Base-by-base conservation (phyloP, 2,113 vertebrate species). In the Cynoglossus semilaevis region DNA sequence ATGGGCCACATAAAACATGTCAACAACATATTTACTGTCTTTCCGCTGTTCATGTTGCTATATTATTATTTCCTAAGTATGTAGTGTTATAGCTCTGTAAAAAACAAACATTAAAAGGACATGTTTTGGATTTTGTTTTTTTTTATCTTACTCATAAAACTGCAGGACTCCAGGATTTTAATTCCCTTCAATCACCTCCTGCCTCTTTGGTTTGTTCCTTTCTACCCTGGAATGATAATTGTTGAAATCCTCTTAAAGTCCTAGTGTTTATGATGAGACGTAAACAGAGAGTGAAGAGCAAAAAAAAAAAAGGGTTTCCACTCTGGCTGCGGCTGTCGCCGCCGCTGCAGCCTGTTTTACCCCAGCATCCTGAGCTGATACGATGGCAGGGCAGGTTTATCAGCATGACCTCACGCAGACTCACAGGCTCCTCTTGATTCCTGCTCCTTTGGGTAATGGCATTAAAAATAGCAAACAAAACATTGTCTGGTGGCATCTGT, bases 401-500 rank as follows among this genome's bases (percentile, higher is more conserved):
- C 80, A 56, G 53, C 58, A 41, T 81, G 75, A 84, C 74, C 82
- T 84, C 82, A 78, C 70, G 71, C 71, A 82, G 80, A 83, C 84
- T 63, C 52, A 13, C 67, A 74, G 80, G 59, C 81, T 81, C 79
- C 79, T 84, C 64, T 47, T 61, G 67, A 85, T 88, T 85, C 81
- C 70, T 77, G 58, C 60, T 59, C n/a, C 17, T 51, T 58, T n/a
- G 17, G 38, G 63, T 77, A 59, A 65, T 41, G 19, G 13, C 49
- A 49, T 34, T 74, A 67, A 55, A 61, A 82, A 79, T 59, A 70
- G 73, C 43, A 51, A 18, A 34, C 36, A 37, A 15, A 29, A 47
- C 43, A 56, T 54, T 53, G 29, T 76, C 63, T 72, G 55, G 2
- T 63, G 58, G 17, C 54, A 49, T 72, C 22, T 15, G 53, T 12